A percentile compares a stretch with the other conserved stretches of the same genome.
Conservation (phyloP, 2,113 vertebrate species). For the Collichthys lucidus region DNA sequence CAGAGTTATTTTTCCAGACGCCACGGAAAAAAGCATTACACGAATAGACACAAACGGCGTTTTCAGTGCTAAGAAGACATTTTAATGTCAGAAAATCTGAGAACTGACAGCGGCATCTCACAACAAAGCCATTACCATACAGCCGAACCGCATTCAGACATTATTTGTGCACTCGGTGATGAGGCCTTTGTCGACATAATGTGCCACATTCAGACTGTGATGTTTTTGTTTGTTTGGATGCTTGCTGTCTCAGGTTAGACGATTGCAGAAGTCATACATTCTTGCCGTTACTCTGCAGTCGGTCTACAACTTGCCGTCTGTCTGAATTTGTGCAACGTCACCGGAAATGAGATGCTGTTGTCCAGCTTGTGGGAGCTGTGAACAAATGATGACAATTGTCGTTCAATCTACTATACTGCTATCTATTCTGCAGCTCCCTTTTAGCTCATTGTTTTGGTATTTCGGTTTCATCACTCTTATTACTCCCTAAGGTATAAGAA, state of each 20-base stretch:
- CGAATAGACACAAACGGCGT: neutral
- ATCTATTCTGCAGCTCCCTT: neutral
- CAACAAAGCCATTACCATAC: constrained; percentile 3
- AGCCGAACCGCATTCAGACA: neutral
- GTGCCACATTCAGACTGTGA: neutral
- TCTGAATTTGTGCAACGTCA: too few relatives aligned
- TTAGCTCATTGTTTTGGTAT: neutral
- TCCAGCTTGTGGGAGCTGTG: too few relatives aligned
- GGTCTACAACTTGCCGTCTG: too few relatives aligned
- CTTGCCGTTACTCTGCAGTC: too few relatives aligned
- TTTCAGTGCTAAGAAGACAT: neutral
- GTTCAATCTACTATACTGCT: neutral
- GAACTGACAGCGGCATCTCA: neutral
- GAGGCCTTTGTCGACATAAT: neutral
- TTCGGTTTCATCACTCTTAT: neutral
- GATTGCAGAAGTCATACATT: too few relatives aligned
- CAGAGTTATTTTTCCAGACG: neutral
- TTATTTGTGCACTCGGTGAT: neutral
- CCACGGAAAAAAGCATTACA: neutral
- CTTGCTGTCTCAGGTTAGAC: neutral
- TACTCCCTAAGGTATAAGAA: neutral
- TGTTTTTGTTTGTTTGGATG: neutral
- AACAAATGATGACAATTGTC: too few relatives aligned
- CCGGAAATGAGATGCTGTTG: too few relatives aligned
- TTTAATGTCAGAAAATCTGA: neutral